Evolutionary conservation across 2,113 vertebrate genomes (phyloP).

Genomic region (Agelaius phoeniceus): DNA sequence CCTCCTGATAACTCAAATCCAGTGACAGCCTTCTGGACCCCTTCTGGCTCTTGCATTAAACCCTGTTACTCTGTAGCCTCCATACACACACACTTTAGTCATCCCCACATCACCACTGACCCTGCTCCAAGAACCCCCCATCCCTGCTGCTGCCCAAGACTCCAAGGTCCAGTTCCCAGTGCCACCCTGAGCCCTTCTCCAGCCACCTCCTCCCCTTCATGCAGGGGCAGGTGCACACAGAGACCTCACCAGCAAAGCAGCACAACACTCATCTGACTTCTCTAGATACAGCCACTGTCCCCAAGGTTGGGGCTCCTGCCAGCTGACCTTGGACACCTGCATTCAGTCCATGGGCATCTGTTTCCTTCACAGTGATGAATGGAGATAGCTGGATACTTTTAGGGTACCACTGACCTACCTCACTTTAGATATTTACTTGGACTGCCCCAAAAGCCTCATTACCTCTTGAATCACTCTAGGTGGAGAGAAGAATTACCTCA

Average conservation of each 20-base stretch:
- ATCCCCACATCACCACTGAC: background rate
- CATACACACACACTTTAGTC: background rate
- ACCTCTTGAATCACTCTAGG: background rate
- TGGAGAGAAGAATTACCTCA: background rate
- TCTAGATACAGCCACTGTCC: background rate
- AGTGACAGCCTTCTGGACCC: background rate
- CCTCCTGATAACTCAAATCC: background rate
- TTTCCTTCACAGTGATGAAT: background rate
- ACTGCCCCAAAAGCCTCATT: background rate
- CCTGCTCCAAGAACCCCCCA: background rate
- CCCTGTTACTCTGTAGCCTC: background rate
- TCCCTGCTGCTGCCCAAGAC: background rate
- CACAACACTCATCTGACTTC: background rate
- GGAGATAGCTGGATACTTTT: background rate
- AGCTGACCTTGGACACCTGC: background rate
- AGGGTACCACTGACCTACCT: background rate
- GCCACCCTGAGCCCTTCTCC: background rate
- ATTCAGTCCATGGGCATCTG: background rate
- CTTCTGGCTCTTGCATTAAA: background rate
- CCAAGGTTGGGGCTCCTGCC: background rate
- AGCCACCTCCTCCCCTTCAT: background rate
- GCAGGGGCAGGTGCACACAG: background rate
- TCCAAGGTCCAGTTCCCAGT: background rate
- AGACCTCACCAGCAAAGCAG: background rate
- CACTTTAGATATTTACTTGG: background rate